Percentiles rank a stretch among this genome's conserved stretches.
Evolutionary conservation across 2,113 vertebrate species (phyloP).

Genomic region (Rhadina sibilatrix): DNA sequence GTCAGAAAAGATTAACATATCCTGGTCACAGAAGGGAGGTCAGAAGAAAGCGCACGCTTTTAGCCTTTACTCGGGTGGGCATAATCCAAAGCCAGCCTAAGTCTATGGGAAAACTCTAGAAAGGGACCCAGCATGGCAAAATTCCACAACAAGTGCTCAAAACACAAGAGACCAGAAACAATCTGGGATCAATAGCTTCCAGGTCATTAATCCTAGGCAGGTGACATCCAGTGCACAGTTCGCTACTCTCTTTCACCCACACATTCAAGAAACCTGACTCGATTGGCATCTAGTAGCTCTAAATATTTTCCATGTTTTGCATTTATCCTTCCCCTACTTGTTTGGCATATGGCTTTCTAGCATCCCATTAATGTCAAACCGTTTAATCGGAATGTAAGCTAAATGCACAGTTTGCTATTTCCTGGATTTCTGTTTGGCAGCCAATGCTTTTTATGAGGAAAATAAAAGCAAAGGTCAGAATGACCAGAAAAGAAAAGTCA

Average conservation of each 20-base stretch:
- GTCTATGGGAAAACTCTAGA: background rate
- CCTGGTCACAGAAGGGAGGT: conserved; percentile 30
- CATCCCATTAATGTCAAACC: conserved; percentile 46
- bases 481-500: conserved; percentile 50
- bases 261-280: conserved; percentile 62
- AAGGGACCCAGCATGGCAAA: conserved; percentile 17
- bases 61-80: background rate
- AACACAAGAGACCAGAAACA: conserved; percentile 44
- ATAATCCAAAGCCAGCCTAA: background rate
- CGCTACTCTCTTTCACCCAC: conserved; percentile 59
- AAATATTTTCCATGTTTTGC: conserved; percentile 57
- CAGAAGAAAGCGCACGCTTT: background rate
- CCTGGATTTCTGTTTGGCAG: conserved; percentile 45
- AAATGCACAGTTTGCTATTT: conserved; percentile 45
- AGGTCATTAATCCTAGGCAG: conserved; percentile 62
- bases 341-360: conserved; percentile 39
- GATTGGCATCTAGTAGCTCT: conserved; percentile 41
- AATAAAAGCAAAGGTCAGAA: conserved; percentile 61
- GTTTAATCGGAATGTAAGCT: conserved; percentile 28
- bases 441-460: conserved; percentile 43
- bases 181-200: conserved; percentile 57
- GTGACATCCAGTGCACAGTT: conserved; percentile 27
- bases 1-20: conserved; percentile 54
- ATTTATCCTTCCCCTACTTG: conserved; percentile 1
- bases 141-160: conserved; percentile 18